Percentiles rank a stretch among this genome's conserved stretches.
Conservation (phyloP, 1,140 invertebrate species). For the Panulirus ornatus region DNA sequence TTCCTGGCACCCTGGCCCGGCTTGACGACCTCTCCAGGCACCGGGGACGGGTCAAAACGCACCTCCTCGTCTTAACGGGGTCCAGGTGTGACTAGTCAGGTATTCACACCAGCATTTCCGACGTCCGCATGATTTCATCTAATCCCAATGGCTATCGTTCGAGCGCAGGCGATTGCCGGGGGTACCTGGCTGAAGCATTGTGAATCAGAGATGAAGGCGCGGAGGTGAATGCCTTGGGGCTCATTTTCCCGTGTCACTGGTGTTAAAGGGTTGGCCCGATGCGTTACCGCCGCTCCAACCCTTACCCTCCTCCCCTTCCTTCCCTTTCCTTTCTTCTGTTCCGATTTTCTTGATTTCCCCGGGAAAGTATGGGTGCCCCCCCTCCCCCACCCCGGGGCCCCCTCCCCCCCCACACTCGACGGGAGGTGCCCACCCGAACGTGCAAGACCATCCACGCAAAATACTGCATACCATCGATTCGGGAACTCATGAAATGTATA, state of each 20-base stretch:
- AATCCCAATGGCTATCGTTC: slow-evolving; percentile 47
- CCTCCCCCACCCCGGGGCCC: neutral
- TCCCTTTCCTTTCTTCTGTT: slow-evolving; percentile 4
- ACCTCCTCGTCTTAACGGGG: slow-evolving; percentile 38
- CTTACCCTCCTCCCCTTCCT: neutral
- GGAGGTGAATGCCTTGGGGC: slow-evolving; percentile 47
- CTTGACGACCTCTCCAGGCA: neutral
- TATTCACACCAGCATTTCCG: slow-evolving; percentile 70
- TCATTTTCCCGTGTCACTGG: slow-evolving; percentile 70
- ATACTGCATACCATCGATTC: too few relatives aligned
- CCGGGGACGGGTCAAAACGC: neutral
- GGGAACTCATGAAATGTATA: too few relatives aligned
- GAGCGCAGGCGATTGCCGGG: neutral
- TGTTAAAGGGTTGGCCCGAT: slow-evolving; percentile 62
- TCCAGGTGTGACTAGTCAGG: slow-evolving; percentile 53
- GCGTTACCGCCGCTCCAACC: slow-evolving; percentile 6
- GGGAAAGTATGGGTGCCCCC: neutral
- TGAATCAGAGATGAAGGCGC: slow-evolving; percentile 55
- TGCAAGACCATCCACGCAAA: too few relatives aligned
- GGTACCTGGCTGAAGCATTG: slow-evolving; percentile 55
- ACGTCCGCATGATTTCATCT: slow-evolving; percentile 57
- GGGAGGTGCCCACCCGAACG: too few relatives aligned
- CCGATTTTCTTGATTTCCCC: neutral
- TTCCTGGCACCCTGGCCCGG: neutral
- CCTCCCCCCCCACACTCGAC: too few relatives aligned